Evolutionary conservation across 2,113 vertebrate species (phyloP).

Genomic region (Strix aluco): DNA sequence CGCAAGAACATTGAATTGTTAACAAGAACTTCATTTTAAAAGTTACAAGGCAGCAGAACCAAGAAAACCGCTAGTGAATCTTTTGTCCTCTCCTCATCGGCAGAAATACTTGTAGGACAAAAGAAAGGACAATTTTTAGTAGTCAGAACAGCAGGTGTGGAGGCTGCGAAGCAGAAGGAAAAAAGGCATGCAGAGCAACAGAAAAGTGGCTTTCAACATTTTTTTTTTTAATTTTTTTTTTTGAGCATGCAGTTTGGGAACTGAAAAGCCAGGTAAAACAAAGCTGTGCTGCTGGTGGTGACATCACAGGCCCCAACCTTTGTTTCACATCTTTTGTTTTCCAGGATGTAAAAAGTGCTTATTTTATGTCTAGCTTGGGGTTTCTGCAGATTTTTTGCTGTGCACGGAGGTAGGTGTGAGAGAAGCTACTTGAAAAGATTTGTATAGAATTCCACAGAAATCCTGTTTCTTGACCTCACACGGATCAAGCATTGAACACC

Average conservation of each 20-base stretch:
- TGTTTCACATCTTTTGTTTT: not conserved
- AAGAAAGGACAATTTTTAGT: conserved; percentile 37
- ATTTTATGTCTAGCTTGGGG: not conserved
- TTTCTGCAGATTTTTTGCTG: not conserved
- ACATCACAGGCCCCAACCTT: not conserved
- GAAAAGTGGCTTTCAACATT: not conserved
- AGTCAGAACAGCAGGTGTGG: conserved; percentile 43
- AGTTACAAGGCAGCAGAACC: not conserved
- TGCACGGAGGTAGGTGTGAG: not conserved
- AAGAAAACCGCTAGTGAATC: not conserved
- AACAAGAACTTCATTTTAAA: not conserved
- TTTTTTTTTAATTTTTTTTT: not conserved
- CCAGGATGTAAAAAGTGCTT: not conserved
- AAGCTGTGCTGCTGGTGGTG: not conserved
- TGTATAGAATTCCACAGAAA: not conserved
- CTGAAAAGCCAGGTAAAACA: not conserved
- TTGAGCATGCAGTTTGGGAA: not conserved
- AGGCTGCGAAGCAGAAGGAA: conserved; percentile 28
- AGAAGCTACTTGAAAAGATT: not conserved
- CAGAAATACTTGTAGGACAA: not conserved
- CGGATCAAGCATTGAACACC: not conserved
- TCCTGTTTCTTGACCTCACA: not conserved
- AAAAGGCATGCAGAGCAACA: conserved; percentile 11
- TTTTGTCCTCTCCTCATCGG: not conserved
- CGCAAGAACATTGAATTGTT: not conserved